A percentile compares a stretch with the other conserved stretches of the same genome.
These are phyloP conservation scores for Zeus faber DNA, from an alignment of 2,113 vertebrate species.

Conservation along the genomic window DNA sequence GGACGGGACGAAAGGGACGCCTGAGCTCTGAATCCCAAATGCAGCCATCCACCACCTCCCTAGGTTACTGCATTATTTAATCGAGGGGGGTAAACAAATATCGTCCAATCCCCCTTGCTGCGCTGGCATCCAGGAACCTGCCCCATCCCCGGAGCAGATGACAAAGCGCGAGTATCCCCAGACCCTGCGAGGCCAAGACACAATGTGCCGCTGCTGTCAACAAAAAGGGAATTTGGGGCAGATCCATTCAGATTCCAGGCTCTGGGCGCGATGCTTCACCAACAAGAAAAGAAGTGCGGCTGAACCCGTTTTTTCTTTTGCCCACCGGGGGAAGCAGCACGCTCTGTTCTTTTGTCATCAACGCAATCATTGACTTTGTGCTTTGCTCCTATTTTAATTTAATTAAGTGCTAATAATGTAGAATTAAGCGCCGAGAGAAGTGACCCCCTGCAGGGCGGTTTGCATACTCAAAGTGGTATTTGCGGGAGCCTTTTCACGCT, in stretches of 20 bases:
- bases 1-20: too few species aligned
- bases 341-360: slow-evolving; percentile 29
- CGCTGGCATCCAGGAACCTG: too few species aligned
- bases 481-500: slow-evolving; percentile 17
- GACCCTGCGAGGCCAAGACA: slow-evolving; percentile 14
- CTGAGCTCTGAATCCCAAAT: too few species aligned
- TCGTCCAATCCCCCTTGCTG: too few species aligned
- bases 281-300: slow-evolving; percentile 20
- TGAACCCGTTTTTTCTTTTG: slow-evolving; percentile 22
- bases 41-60: too few species aligned
- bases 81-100: too few species aligned
- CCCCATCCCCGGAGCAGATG: too few species aligned
- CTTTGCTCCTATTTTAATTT: slow-evolving; percentile 28
- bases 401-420: slow-evolving; percentile 41
- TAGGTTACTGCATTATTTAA: too few species aligned
- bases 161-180: too few species aligned
- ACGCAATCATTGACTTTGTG: slow-evolving; percentile 34
- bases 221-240: slow-evolving; percentile 26
- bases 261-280: slow-evolving; percentile 11
- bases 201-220: slow-evolving; percentile 22
- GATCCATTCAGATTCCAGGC: slow-evolving; percentile 10
- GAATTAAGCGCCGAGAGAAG: slow-evolving; percentile 22
- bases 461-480: slow-evolving; percentile 16
- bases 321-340: slow-evolving; percentile 26
- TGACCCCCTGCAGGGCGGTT: slow-evolving; percentile 6